These are phyloP conservation scores for Chionomys nivalis DNA, from an alignment of 2,113 vertebrate genomes.

Conservation along the genomic window DNA sequence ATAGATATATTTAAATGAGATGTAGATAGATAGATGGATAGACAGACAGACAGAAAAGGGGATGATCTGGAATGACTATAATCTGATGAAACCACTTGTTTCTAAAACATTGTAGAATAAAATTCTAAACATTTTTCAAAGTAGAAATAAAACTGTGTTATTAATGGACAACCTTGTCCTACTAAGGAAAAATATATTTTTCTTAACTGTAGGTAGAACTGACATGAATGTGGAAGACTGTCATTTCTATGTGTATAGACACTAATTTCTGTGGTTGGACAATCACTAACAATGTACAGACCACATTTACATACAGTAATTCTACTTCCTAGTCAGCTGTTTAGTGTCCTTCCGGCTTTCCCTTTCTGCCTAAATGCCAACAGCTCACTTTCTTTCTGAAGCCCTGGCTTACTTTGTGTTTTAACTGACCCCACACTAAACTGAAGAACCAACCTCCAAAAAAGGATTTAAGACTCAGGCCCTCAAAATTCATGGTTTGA, in stretches of 20 bases:
- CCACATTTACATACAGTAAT: neutral
- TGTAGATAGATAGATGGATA: neutral
- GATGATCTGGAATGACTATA: neutral
- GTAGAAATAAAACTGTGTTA: neutral
- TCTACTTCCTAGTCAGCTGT: neutral
- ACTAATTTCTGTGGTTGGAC: conserved; percentile 19
- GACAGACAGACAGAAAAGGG: neutral
- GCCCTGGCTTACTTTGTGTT: neutral
- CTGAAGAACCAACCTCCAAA: neutral
- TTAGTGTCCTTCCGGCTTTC: neutral
- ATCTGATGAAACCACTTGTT: conserved; percentile 21
- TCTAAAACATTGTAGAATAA: conserved; percentile 11
- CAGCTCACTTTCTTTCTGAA: neutral
- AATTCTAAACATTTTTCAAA: conserved; percentile 48
- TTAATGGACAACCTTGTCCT: neutral
- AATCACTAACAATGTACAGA: neutral
- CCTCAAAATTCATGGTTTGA: neutral
- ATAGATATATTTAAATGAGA: neutral
- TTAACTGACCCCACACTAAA: neutral
- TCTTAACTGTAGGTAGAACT: conserved; percentile 19
- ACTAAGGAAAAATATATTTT: neutral
- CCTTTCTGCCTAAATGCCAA: neutral
- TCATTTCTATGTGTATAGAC: conserved; percentile 36
- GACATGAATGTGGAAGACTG: neutral
- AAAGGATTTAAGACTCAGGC: neutral